Evolutionary conservation across 2,888 invertebrate species (phyloP).

Genomic region (Leptinotarsa peninsularis): DNA sequence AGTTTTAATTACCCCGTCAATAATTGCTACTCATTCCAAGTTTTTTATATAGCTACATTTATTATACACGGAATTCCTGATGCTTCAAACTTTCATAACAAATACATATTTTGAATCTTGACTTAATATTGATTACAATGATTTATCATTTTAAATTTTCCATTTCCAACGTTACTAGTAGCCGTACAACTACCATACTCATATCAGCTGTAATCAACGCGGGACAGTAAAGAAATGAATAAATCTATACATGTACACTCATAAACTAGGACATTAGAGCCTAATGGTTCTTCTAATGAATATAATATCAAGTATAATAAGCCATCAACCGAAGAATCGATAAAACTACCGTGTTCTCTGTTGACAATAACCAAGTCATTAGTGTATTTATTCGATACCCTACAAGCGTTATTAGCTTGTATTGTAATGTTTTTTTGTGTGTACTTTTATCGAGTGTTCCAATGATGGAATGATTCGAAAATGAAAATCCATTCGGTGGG

Average conservation of each 20-base stretch:
- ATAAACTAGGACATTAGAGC: conserved; percentile 38
- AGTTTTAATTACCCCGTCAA: no score
- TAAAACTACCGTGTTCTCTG: conserved; percentile 32
- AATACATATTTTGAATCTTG: no score
- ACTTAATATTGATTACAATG: background rate
- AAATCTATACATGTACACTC: conserved; percentile 35
- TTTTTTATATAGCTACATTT: background rate
- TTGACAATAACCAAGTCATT: conserved; percentile 38
- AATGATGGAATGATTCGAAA: conserved; percentile 8
- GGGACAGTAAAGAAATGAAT: conserved; percentile 31
- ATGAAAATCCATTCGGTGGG: background rate
- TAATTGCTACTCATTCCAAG: background rate
- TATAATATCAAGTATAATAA: conserved; percentile 40
- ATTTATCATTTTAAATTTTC: background rate
- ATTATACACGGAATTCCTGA: background rate
- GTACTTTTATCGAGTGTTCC: background rate
- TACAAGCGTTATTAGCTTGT: conserved; percentile 24
- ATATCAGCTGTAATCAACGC: conserved; percentile 24
- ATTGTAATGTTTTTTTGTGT: conserved; percentile 7
- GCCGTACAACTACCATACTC: background rate
- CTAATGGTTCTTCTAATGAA: conserved; percentile 39
- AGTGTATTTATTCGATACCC: conserved; percentile 31
- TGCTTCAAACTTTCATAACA: no score
- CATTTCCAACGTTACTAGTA: background rate
- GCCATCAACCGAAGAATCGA: conserved; percentile 35